Percentiles rank a stretch among this genome's conserved stretches.
phyloP scores from a whole-genome alignment of 2,797 vertebrate genomes.

The Mormyrops attenuatus region DNA sequence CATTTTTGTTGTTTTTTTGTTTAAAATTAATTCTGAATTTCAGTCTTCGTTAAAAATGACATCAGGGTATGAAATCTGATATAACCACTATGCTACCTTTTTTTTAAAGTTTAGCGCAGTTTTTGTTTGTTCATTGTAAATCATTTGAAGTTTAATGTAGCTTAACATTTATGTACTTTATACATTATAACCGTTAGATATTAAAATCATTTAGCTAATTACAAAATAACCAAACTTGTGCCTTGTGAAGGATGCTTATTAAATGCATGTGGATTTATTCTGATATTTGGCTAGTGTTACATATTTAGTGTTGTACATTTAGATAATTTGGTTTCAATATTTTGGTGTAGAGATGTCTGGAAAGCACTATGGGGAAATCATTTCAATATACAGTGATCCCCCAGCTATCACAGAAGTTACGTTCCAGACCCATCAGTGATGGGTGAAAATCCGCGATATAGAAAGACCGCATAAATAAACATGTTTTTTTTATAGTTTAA shows the following conservation, averaged over 20 bases:
- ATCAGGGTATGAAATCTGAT: background rate
- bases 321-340: background rate
- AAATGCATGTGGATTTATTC: background rate
- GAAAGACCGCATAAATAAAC: no score
- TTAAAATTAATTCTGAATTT: background rate
- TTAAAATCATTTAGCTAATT: background rate
- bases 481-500: no score
- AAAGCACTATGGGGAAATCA: background rate
- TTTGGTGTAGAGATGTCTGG: background rate
- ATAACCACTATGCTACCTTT: background rate
- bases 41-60: background rate
- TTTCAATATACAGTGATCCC: background rate
- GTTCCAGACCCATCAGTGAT: no score
- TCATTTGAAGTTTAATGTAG: background rate
- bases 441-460: no score
- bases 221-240: background rate
- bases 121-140: background rate
- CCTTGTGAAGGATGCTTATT: background rate
- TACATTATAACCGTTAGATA: background rate
- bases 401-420: no score
- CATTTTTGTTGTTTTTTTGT: background rate
- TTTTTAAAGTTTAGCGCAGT: background rate
- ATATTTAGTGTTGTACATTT: background rate
- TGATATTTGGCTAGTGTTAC: background rate
- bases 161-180: background rate